These are phyloP conservation scores for Corythornis vintsioides DNA, from an alignment of 2,113 vertebrate species.

Conservation along the genomic window DNA sequence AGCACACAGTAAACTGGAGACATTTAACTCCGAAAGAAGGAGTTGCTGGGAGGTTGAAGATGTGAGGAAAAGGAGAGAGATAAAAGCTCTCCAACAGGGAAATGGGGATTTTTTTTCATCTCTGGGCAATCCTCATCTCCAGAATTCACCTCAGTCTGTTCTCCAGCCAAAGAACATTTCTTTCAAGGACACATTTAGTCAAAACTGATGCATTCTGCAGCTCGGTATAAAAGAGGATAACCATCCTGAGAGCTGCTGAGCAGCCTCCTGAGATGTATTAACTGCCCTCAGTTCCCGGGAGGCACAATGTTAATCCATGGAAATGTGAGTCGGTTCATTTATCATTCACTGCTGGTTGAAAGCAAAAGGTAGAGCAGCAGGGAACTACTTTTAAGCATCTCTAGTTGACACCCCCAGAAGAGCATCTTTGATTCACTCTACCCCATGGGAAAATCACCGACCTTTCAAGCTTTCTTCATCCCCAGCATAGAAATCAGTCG, in stretches of 20 bases:
- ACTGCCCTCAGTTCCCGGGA: neutral
- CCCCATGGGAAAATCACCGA: neutral
- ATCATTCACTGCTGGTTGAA: neutral
- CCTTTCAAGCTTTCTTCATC: neutral
- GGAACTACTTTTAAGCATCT: neutral
- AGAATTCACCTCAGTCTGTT: neutral
- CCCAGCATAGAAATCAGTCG: conserved; percentile 26
- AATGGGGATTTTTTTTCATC: neutral
- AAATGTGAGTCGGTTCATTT: neutral
- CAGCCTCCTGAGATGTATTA: neutral
- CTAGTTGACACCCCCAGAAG: neutral
- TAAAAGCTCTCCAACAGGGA: neutral
- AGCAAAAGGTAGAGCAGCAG: neutral
- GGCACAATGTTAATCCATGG: neutral
- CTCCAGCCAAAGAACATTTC: neutral
- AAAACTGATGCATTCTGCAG: neutral
- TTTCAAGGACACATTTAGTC: neutral
- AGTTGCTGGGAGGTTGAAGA: neutral
- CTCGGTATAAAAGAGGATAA: neutral
- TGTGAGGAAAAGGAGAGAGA: neutral
- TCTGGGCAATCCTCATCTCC: neutral
- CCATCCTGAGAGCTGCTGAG: conserved; percentile 5
- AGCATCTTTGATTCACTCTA: neutral
- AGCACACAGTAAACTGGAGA: neutral
- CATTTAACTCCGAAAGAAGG: neutral